These are phyloP conservation scores for Lasioglossum calceatum DNA, from an alignment of 2,888 invertebrate genomes.

Conservation along the genomic window DNA sequence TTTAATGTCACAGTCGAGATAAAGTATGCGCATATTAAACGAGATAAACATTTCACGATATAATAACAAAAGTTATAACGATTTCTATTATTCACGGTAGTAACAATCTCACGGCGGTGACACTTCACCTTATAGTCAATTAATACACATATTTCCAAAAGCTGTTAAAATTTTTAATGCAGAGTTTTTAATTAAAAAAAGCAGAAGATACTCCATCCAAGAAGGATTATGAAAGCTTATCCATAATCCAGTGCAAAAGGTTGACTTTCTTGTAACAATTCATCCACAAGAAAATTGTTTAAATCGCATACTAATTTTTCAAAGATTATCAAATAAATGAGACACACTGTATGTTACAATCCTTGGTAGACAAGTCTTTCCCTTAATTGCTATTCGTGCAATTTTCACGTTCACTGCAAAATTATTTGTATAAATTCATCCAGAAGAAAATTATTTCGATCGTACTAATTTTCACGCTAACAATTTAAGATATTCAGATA, in stretches of 20 bases:
- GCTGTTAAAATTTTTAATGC: background rate
- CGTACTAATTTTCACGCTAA: background rate
- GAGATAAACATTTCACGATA: constrained; percentile 1
- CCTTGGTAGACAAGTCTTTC: background rate
- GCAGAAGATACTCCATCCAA: background rate
- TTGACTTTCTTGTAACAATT: background rate
- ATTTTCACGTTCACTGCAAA: background rate
- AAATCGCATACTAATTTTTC: background rate
- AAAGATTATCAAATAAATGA: background rate
- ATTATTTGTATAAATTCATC: background rate
- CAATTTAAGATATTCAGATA: background rate
- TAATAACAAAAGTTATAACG: background rate
- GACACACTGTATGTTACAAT: background rate
- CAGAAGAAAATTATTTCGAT: background rate
- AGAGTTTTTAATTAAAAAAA: background rate
- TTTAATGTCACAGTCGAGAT: background rate
- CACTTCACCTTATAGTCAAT: background rate
- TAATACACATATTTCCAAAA: background rate
- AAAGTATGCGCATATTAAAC: background rate
- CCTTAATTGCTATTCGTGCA: background rate
- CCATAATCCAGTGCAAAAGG: background rate
- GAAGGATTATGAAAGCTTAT: background rate
- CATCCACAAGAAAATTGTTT: background rate
- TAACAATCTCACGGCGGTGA: background rate
- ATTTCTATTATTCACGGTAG: background rate